Base-by-base conservation (phyloP, 2,797 vertebrate genomes). In the Otus scops region DNA sequence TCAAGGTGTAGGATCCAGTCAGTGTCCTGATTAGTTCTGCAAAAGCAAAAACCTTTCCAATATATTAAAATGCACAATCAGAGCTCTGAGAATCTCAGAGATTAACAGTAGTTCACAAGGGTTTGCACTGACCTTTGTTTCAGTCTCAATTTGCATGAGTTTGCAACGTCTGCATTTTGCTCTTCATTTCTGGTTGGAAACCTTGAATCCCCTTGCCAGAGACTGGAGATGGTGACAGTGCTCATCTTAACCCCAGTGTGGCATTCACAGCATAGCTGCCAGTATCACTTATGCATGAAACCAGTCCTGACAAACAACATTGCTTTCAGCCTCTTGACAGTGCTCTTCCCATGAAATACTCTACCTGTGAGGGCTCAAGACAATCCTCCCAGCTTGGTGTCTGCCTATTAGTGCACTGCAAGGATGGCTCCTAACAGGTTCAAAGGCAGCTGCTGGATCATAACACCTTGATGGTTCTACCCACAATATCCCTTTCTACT, bases 41-140 rank as follows among this genome's bases (percentile, higher is more conserved):
- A 89, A 91, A 82, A 95, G 51, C 2, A 1, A 88, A 95, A 95
- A 76, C 48, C 68, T 84, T 97, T 92, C 41, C 63, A 75, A 67
- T 85, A 64, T 74, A 92, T 85, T 94, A 94, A 96, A 92, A 94
- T 93, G 77, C 92, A 80, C 67, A 85, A 86, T 87, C 38, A 86
- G 89, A 93, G 59, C 79, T 64, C 48, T 80, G 43, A 93, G 92
- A 86, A 88, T 92, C 70, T 95, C 41, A 11, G 86, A 92, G 75
- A 95, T 95, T 96, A 95, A 93, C 61, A 77, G 69, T 76, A 60
- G 88, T 95, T 96, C 92, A 96, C 89, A 90, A 81, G 67, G 89
- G 82, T 94, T 96, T 4, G 6, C 67, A 76, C 23, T 95, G 94
- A 96, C 94, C 94, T 97, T 97, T 96, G 89, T 94, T 96, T 96